Evolutionary conservation across 2,113 vertebrate species (phyloP).

Genomic region (Cinclus mexicanus): DNA sequence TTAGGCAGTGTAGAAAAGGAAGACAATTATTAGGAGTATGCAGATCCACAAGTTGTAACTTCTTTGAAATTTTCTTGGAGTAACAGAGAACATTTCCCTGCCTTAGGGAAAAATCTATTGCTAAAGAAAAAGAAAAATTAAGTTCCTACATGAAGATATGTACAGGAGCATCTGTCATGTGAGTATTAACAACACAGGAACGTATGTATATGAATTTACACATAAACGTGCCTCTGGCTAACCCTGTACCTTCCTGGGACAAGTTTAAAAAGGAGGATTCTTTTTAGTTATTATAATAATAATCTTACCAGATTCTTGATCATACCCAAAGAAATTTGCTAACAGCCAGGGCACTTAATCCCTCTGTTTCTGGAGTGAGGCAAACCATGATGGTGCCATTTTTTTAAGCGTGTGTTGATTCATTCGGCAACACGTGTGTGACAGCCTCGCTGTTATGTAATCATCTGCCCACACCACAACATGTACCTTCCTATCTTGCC

Average conservation of each 20-base stretch:
- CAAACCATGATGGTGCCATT: neutral
- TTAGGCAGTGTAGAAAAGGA: neutral
- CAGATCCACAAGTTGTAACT: neutral
- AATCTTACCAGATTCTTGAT: neutral
- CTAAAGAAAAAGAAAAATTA: neutral
- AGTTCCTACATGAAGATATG: neutral
- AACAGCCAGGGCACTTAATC: neutral
- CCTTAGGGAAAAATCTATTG: neutral
- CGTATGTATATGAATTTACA: fast-evolving
- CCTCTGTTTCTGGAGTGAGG: neutral
- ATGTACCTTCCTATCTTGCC: conserved; percentile 10
- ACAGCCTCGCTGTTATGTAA: conserved; percentile 26
- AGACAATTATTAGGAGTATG: neutral
- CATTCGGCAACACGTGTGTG: neutral
- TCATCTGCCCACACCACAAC: conserved; percentile 7
- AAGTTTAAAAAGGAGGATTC: neutral
- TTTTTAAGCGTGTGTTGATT: neutral
- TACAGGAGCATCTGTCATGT: fast-evolving
- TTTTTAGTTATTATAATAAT: neutral
- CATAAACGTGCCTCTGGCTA: fast-evolving
- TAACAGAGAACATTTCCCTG: neutral
- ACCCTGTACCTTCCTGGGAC: neutral
- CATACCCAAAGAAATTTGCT: neutral
- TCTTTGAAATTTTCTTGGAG: neutral
- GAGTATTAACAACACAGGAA: neutral